Evolutionary conservation across 2,888 invertebrate genomes (phyloP), one percentile per base, ranked within the genome.

Genomic region (Lepidocyrtoides sp.): DNA sequence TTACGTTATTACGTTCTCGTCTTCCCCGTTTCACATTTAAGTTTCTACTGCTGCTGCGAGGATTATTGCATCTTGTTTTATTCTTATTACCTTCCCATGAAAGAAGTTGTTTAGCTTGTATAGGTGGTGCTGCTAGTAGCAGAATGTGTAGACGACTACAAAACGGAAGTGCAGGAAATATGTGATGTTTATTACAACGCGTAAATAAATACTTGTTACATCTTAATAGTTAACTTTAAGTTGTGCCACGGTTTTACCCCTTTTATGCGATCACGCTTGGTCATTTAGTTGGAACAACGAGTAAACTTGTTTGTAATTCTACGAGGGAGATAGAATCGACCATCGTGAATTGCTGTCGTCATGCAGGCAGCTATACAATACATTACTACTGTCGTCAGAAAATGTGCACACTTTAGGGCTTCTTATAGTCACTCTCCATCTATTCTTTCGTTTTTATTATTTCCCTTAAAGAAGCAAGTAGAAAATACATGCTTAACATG

Each of bases 141-240:
- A n/a, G 36, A 5, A 36, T 3, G 36, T 36, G 8, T 8, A 8
- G 4, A 36, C 8, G 8, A 81, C 66, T 41, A 32, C 17, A 10
- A 77, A 44, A 48, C 63, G 60, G 60, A 41, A 12, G 41, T 14
- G 20, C 72, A 72, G 72, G 72, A 72, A 60, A 44, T 41, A 60
- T 20, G 86, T 20, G 10, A 75, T 79, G 87, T 91, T 91, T 91
- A 91, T 89, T 91, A 75, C 89, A 79, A 72, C 84, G 84, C 89
- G 86, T 91, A 91, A 91, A 91, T 91, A 89, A 91, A 91, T 91
- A 89, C 91, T 89, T 48, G 77, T 17, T 66, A 83, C 75, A 82
- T 81, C 75, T 83, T 83, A 88, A 77, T 44, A 48, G 32, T 8
- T 3, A 51, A 26, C 23, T 10, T 44, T 36, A 57, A 57, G 57